A percentile compares a stretch with the other conserved stretches of the same genome.
Conservation (phyloP, 1,140 invertebrate species). For the Cotesia glomerata region DNA sequence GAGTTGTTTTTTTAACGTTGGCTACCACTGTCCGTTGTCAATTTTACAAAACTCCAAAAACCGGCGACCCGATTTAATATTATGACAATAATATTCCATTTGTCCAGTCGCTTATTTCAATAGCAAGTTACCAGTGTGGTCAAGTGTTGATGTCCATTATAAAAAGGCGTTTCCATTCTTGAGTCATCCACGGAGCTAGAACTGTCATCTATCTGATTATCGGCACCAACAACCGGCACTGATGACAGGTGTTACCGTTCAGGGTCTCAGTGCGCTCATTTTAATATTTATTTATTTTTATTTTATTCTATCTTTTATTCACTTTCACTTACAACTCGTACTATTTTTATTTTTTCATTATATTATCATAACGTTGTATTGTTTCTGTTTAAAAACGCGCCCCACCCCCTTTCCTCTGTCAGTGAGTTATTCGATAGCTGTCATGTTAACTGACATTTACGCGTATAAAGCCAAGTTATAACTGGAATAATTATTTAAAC, state of each 20-base stretch:
- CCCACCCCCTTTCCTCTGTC: background rate
- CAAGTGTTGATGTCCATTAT: background rate
- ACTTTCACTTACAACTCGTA: background rate
- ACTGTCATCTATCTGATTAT: conserved; percentile 11
- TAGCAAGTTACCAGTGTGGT: background rate
- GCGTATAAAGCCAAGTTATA: too few species aligned
- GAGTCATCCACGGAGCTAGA: conserved; percentile 5
- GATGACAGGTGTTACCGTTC: conserved; percentile 26
- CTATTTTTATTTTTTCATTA: background rate
- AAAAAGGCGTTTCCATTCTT: conserved; percentile 26
- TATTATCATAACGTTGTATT: background rate
- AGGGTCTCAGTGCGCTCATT: background rate
- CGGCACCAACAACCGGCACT: background rate
- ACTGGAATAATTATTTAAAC: too few species aligned
- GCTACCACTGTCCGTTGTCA: too few species aligned
- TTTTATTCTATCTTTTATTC: background rate
- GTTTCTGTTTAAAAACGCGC: background rate
- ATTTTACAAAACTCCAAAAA: too few species aligned
- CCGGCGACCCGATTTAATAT: too few species aligned
- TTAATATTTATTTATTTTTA: background rate
- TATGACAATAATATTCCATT: too few species aligned
- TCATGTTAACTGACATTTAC: background rate
- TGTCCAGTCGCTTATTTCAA: too few species aligned
- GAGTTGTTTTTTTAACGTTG: too few species aligned
- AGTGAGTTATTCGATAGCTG: background rate